Evolutionary conservation across 2,797 vertebrate species (phyloP), one percentile per base, ranked within the genome.

Genomic region (Notolepis coatsorum): DNA sequence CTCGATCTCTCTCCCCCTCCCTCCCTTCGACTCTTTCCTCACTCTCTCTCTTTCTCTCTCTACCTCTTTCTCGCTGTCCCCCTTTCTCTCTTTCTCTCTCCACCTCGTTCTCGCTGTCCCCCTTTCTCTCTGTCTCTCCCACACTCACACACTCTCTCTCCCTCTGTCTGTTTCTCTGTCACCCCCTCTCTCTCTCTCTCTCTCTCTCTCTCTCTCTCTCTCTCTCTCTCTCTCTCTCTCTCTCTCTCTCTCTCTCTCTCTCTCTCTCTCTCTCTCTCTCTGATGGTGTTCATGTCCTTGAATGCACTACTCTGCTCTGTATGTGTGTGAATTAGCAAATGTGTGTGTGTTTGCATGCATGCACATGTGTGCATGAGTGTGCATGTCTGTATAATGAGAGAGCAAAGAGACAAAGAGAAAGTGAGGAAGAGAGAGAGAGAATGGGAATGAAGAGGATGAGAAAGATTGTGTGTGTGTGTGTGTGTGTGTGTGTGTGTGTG

Each of bases 91-190:
- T 61, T 21, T 61, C 49, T 58, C 52, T 50, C 4, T 23, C 33
- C n/a, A n/a, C n/a, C n/a, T n/a, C 4, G 33, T 37, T 31, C 30
- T 31, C 30, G 7, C 30, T 31, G 6, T 31, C 30, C 10, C 30
- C 10, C 30, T 31, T 10, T 31, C 30, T 31, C 30, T 31, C 30
- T 31, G 6, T 31, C 46, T 21, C 21, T 24, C 8, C 25, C 55
- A 27, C 35, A 18, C 13, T 41, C 24, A 39, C 5, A 20, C 18
- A 13, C 10, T 35, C 7, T 35, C 18, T 15, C 13, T 6, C 67
- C 69, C 79, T 64, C 69, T 86, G 61, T 46, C 6, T 5, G 70
- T 70, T 63, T 59, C 66, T 49, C 37, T 21, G 68, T 68, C 61
- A n/a, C 49, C 50, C 43, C 61, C 58, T 57, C 51, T n/a, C 50